A percentile compares a stretch with the other conserved stretches of the same genome.
phyloP scores from a whole-genome alignment of 2,888 invertebrate genomes.

The Doris montereyensis region DNA sequence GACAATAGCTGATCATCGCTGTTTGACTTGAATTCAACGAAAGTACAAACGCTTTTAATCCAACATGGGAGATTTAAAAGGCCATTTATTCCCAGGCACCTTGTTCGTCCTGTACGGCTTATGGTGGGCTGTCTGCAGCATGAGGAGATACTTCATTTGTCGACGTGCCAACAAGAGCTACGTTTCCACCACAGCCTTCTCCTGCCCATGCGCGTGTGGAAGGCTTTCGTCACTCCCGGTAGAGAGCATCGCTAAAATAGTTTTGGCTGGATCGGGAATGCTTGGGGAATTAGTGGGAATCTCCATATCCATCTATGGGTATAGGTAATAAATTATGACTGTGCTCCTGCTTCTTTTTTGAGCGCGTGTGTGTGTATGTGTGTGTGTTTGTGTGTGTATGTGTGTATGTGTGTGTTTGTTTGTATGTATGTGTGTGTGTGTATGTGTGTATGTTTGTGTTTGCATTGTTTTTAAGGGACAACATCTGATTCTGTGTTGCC shows the following conservation, averaged over 20 bases:
- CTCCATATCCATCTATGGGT: constrained; percentile 32
- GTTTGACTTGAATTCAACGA: neutral
- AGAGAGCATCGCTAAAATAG: constrained; percentile 22
- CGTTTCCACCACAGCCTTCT: constrained; percentile 25
- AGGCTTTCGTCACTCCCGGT: constrained; percentile 13
- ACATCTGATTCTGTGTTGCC: too few relatives aligned
- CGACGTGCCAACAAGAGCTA: constrained; percentile 21
- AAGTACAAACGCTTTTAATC: neutral
- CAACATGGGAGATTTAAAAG: constrained; percentile 29
- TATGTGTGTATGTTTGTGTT: too few relatives aligned
- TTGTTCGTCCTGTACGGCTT: constrained; percentile 31
- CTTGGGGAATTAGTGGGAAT: too few relatives aligned
- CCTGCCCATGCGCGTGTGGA: constrained; percentile 20
- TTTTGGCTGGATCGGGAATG: constrained; percentile 25
- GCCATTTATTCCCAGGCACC: constrained; percentile 28
- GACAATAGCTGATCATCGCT: too few relatives aligned
- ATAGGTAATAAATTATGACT: too few relatives aligned
- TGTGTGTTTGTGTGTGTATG: too few relatives aligned
- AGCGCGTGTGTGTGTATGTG: too few relatives aligned
- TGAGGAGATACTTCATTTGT: constrained; percentile 10
- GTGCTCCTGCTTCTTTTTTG: too few relatives aligned
- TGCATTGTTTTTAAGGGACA: too few relatives aligned
- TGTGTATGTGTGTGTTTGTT: too few relatives aligned
- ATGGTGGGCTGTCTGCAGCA: constrained; percentile 27
- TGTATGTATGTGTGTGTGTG: too few relatives aligned